Evolutionary conservation across 2,888 invertebrate genomes (phyloP), one percentile per base, ranked within the genome.

Genomic region (Nomada ferruginata): DNA sequence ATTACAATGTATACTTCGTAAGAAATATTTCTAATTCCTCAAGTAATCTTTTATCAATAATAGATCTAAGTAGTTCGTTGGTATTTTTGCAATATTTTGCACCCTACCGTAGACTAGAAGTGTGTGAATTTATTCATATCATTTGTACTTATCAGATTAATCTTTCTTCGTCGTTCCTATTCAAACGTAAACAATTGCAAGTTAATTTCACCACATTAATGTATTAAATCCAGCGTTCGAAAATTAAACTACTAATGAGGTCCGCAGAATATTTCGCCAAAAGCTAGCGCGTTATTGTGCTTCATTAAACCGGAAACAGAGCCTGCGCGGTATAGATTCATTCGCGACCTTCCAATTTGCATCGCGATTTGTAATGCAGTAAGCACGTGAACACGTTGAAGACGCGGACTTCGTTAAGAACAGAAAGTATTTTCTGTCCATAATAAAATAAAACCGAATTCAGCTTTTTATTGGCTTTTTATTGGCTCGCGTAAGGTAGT

Each of bases 401-500:
- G 2, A 10, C 15, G 55, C 1, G 1, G 11, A 18, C 23, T 57
- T n/a, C 1, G 11, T 42, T 18, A 15, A 13, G 3, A 2, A 42
- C 36, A 2, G 3, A 13, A 44, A n/a, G 42, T 50, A 68, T 74
- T 29, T n/a, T 47, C 20, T 2, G 53, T 13, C 55, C 13, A 50
- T 36, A 59, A 55, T 26, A n/a, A 71, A 65, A 73, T 82, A 68
- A 53, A 53, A 66, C 55, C 42, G 47, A 53, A 60, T 65, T n/a
- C 26, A 20, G 7, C 23, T 23, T 2, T 18, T n/a, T n/a, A n/a
- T n/a, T n/a, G n/a, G 5, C 9, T 36, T 5, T 29, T 36, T 36
- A 7, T 36, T 7, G 5, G 72, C 72, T 60, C 50, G 36, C 82
- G 76, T 69, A 82, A 73, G 63, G 10, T 42, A 68, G 29, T 82